Conservation (phyloP, 2,888 invertebrate genomes). For the Crioceris asparagi region DNA sequence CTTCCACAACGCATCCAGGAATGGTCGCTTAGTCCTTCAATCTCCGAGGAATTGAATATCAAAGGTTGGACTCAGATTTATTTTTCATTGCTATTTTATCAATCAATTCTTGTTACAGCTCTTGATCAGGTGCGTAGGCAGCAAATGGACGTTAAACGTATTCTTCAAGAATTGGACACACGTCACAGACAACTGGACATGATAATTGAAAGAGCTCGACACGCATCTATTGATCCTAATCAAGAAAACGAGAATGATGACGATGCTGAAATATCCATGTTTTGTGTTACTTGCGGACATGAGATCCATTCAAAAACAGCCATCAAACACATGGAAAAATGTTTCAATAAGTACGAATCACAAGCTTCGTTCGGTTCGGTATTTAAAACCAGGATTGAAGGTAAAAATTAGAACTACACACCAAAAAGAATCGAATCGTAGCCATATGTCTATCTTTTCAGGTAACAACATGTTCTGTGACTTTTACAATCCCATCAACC, state of each 20-base stretch:
- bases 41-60: slow-evolving; percentile 70
- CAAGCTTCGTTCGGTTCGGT: slow-evolving; percentile 94
- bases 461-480: slow-evolving; percentile 96
- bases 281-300: slow-evolving; percentile 95
- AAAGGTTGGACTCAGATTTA: slow-evolving; percentile 22
- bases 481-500: slow-evolving; percentile 77
- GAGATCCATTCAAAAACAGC: slow-evolving; percentile 88
- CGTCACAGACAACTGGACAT: slow-evolving; percentile 69
- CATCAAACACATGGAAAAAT: slow-evolving; percentile 95
- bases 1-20: slow-evolving; percentile 66
- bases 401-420: no score
- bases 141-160: slow-evolving; percentile 65
- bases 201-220: slow-evolving; percentile 67
- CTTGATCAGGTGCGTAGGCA: slow-evolving; percentile 57
- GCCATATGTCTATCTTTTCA: slow-evolving; percentile 12
- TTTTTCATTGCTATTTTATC: not conserved
- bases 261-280: slow-evolving; percentile 70
- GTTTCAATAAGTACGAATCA: slow-evolving; percentile 95
- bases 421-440: no score
- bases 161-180: slow-evolving; percentile 68
- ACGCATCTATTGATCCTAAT: slow-evolving; percentile 54
- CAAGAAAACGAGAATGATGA: slow-evolving; percentile 53
- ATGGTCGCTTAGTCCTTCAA: slow-evolving; percentile 79
- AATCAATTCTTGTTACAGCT: slow-evolving; percentile 18
- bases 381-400: slow-evolving; percentile 88